Conservation (phyloP, 2,888 invertebrate genomes). For the Drosophila meridiana region DNA sequence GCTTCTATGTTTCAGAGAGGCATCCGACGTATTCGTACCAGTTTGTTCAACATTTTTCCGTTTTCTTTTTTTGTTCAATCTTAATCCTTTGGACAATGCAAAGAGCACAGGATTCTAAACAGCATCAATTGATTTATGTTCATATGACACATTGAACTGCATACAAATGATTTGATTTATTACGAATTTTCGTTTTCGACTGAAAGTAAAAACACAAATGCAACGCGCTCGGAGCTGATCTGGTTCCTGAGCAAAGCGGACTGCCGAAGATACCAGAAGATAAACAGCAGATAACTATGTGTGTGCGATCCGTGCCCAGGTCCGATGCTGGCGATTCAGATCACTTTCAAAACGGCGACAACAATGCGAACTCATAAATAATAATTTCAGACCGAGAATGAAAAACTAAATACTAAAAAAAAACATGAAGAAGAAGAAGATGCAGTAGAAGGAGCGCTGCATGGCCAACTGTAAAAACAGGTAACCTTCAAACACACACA, state of each 20-base stretch:
- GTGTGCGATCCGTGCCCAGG: conserved; percentile 38
- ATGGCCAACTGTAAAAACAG: conserved; percentile 73
- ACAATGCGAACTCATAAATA: conserved; percentile 81
- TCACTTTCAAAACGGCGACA: conserved; percentile 72
- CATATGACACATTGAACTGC: conserved; percentile 57
- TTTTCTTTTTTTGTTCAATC: background rate
- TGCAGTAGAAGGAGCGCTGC: conserved; percentile 32
- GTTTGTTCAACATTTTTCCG: background rate
- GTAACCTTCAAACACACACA: conserved; percentile 70
- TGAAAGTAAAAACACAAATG: conserved; percentile 72
- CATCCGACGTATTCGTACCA: conserved; percentile 8
- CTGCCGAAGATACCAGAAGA: conserved; percentile 30
- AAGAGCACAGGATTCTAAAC: conserved; percentile 40
- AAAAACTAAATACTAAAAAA: conserved; percentile 42
- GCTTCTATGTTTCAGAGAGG: background rate
- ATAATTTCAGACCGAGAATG: conserved; percentile 69
- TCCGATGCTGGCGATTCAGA: conserved; percentile 54
- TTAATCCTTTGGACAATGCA: conserved; percentile 58
- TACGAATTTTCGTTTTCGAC: conserved; percentile 65
- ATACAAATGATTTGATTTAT: conserved; percentile 76
- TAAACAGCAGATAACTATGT: conserved; percentile 34
- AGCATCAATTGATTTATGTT: conserved; percentile 63
- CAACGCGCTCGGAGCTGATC: conserved; percentile 35
- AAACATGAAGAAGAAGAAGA: conserved; percentile 26
- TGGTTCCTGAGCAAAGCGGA: conserved; percentile 11